Base-by-base conservation (phyloP, 30 jellyfish, hydroid and myxozoan genomes). In the Aurelia aurita complex sp. Pacific region DNA sequence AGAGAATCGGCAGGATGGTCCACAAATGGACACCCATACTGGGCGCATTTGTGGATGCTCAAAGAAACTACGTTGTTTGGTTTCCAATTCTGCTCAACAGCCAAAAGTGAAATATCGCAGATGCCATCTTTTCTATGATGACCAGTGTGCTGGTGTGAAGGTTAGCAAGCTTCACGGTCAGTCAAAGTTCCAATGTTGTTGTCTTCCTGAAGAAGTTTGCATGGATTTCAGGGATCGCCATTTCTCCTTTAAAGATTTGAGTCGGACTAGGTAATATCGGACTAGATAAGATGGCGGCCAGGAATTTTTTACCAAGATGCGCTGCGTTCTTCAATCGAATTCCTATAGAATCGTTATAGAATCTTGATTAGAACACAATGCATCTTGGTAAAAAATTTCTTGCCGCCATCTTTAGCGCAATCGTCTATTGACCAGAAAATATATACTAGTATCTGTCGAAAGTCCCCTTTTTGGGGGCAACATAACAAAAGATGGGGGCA, bases 201-300 rank as follows among this genome's bases (percentile, higher is more conserved):
- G 69, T 10, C 69, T 61, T 11, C 69, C 69, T 61, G 69, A 61
- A 61, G 69, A 61, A 13, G 69, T 61, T 5, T 61, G 69, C 69
- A 61, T 61, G 69, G 69, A 61, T 61, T 61, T 61, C 69, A 11
- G 2, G 1, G 35, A 61, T 61, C 69, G 29, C 1, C 9, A 23
- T 1, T 61, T 61, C 11, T 3, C 15, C 11, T 61, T 61, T 61
- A 61, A 61, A 61, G 69, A 61, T 61, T 61, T 61, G 69, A 6
- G 12, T 7, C 69, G 69, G 69, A 61, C 13, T 3, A 61, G 69
- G 69, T 61, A 23, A 61, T 61, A 33, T 61, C 29, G 29, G 29
- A 23, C 29, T 23, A 23, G 29, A 0, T 23, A 23, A 23, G 29
- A 23, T 23, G 29, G 29, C 29, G 29, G 29, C 29, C 29, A 23